Evolutionary conservation across 2,113 vertebrate genomes (phyloP), one percentile per base, ranked within the genome.

Genomic region (Mobula hypostoma): DNA sequence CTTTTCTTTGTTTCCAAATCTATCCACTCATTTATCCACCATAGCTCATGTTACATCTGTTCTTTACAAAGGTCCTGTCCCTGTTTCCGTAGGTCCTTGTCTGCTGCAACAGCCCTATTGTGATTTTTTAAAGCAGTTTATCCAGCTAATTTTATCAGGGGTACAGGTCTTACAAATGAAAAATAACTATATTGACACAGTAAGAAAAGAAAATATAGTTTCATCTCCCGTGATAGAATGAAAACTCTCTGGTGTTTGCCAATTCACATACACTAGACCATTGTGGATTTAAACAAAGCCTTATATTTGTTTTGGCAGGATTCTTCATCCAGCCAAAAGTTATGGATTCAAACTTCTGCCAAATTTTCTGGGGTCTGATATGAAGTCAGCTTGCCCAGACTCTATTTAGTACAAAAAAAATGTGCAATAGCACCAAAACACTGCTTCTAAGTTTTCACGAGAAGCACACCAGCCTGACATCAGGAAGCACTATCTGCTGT

Each of bases 1-100:
- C 63, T 68, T 90, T n/a, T 91, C 17, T 85, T 85, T 85, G 48
- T 56, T 58, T 85, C 56, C n/a, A 91, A 90, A 70, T 70, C 88
- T 91, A 91, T 5, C 66, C 61, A 36, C n/a, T 70, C 32, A 21
- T 91, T 91, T 70, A 91, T 5, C 29, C 19, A 36, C 63, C 32
- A 36, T 0, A 91, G n/a, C n/a, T 36, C 32, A 91, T 91, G 6
- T 19, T 8, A 90, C 27, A 32, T 90, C 29, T 68, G 48, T 56
- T 36, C 87, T 36, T 68, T 68, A 14, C n/a, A 68, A 90, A 36
- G 87, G n/a, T 90, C 61, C 21, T 88, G 24, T 90, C 27, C 66
- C 24, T 36, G 15, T 58, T 90, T 8, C 63, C 36, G 19, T 90
- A 36, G 66, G 61, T 21, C 15, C 15, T 68, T 66, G 68, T 32